Evolutionary conservation across 2,113 vertebrate genomes (phyloP).

Genomic region (Chiloscyllium plagiosum): DNA sequence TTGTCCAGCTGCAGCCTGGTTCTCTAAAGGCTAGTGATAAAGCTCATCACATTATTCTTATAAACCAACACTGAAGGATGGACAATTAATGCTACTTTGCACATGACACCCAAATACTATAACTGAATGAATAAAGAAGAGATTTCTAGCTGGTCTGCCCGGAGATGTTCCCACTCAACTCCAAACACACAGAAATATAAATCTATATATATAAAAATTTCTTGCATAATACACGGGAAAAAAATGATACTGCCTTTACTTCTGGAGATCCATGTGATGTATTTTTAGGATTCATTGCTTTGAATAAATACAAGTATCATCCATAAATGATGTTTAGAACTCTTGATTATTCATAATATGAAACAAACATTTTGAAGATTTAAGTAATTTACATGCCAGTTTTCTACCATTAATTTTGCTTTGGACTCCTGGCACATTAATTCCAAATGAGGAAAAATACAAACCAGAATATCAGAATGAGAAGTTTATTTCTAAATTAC

Average conservation of each 20-base stretch:
- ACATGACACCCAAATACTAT: too few species aligned
- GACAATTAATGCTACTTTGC: too few species aligned
- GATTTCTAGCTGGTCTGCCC: background rate
- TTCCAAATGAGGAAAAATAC: background rate
- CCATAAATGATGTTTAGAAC: background rate
- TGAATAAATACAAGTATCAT: background rate
- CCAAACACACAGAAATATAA: background rate
- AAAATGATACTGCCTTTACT: background rate
- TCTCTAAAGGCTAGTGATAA: background rate
- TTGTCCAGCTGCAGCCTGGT: background rate
- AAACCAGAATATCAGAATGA: background rate
- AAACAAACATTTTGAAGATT: background rate
- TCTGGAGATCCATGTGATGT: background rate
- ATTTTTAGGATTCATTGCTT: background rate
- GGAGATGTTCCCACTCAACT: background rate
- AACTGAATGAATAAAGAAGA: background rate
- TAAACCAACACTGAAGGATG: background rate
- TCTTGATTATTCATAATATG: background rate
- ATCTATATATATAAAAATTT: background rate
- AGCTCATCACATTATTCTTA: background rate
- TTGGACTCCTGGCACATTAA: background rate
- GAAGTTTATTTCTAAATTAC: background rate
- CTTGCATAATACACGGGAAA: background rate
- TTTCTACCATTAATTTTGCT: background rate
- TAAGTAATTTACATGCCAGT: background rate